Evolutionary conservation across 2,113 vertebrate species (phyloP).

Genomic region (Chlamydotis undulata): DNA sequence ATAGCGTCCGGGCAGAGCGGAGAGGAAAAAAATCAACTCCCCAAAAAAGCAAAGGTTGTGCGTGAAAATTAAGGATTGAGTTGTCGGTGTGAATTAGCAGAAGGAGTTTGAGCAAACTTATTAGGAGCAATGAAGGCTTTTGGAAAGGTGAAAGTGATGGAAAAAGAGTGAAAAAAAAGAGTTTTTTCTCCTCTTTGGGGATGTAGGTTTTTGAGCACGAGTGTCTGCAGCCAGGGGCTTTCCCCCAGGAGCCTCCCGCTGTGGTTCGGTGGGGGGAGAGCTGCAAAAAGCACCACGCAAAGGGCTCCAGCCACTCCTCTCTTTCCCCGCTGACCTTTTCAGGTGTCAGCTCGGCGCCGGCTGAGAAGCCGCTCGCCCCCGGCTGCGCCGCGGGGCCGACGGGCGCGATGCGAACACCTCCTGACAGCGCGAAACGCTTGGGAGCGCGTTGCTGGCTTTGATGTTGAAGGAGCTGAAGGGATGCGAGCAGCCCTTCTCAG

Average conservation of each 20-base stretch:
- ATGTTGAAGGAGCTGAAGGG: background rate
- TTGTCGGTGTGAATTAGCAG: accelerated
- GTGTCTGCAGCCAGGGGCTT: accelerated
- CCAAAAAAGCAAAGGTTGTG: background rate
- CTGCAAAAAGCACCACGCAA: background rate
- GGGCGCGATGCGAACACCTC: background rate
- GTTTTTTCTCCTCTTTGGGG: background rate
- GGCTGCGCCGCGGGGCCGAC: background rate
- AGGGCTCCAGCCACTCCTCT: background rate
- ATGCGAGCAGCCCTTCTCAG: background rate
- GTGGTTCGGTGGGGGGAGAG: background rate
- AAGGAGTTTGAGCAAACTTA: background rate
- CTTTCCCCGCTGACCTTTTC: background rate
- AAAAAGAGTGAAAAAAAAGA: accelerated
- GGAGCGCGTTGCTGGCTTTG: background rate
- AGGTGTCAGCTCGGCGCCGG: background rate
- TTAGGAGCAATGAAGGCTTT: background rate
- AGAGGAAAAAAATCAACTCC: background rate
- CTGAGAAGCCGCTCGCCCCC: background rate
- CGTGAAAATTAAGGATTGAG: background rate
- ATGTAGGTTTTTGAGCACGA: background rate
- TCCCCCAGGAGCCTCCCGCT: background rate
- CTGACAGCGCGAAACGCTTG: background rate
- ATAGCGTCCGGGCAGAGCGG: background rate
- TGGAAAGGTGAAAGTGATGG: background rate